A percentile compares a stretch with the other conserved stretches of the same genome.
Conservation (phyloP, 2,113 vertebrate species). For the Oriolus oriolus region DNA sequence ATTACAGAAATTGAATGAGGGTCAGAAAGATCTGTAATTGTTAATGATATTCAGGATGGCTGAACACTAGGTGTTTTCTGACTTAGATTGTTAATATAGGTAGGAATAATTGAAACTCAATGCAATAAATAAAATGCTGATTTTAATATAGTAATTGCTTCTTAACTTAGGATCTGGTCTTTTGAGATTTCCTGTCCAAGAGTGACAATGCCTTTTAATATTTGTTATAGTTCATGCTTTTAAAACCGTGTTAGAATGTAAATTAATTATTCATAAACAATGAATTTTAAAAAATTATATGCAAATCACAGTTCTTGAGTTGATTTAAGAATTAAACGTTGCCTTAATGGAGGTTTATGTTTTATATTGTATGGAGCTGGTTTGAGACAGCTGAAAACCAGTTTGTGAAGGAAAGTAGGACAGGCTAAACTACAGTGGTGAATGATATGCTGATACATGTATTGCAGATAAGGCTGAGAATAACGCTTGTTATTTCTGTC, state of each 20-base stretch:
- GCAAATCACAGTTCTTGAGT: background rate
- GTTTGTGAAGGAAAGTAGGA: background rate
- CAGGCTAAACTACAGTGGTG: background rate
- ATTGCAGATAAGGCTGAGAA: background rate
- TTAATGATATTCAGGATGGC: background rate
- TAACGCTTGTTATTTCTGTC: background rate
- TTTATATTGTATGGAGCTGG: background rate
- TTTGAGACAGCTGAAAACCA: background rate
- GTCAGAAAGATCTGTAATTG: background rate
- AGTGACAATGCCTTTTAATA: background rate
- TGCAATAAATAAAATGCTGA: background rate
- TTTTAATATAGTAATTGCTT: background rate
- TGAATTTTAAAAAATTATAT: background rate
- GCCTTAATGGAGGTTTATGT: background rate
- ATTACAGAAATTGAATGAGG: background rate
- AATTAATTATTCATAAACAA: background rate
- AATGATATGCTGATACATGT: background rate
- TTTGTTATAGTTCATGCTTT: background rate
- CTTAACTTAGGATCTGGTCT: background rate
- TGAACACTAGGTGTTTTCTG: background rate
- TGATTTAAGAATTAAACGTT: background rate
- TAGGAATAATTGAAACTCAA: background rate
- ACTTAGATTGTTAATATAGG: background rate
- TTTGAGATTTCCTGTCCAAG: background rate
- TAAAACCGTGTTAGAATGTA: background rate